A percentile compares a stretch with the other conserved stretches of the same genome.
These are phyloP conservation scores for Atherinosoma microstoma DNA, from an alignment of 2,797 vertebrate genomes.

Conservation along the genomic window DNA sequence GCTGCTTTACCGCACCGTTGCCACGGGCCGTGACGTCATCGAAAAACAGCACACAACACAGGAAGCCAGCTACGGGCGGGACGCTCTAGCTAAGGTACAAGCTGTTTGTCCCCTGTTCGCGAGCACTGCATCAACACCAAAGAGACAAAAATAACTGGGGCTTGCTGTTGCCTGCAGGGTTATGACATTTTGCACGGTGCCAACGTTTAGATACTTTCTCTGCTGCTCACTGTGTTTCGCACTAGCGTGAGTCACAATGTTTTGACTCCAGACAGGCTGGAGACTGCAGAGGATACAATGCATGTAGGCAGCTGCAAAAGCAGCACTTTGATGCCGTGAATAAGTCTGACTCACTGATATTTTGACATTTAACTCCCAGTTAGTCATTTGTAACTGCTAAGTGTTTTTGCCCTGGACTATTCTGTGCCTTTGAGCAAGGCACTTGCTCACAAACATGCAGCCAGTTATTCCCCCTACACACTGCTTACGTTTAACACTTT, in stretches of 20 bases:
- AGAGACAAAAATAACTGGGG: not conserved
- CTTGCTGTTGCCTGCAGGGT: not conserved
- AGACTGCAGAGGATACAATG: slow-evolving; percentile 26
- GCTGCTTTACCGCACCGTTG: slow-evolving; percentile 94
- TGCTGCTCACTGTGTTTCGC: slow-evolving; percentile 29
- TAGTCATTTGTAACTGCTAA: slow-evolving; percentile 9
- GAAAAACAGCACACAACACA: slow-evolving; percentile 96
- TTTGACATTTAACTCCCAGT: slow-evolving; percentile 38
- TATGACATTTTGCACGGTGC: slow-evolving; percentile 24
- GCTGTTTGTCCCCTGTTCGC: not conserved
- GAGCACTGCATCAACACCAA: not conserved
- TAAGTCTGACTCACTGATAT: slow-evolving; percentile 46
- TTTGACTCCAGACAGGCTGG: slow-evolving; percentile 43
- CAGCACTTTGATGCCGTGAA: slow-evolving; percentile 23
- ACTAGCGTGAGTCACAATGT: slow-evolving; percentile 57
- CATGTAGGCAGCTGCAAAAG: slow-evolving; percentile 26
- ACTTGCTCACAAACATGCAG: not conserved
- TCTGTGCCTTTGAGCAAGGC: slow-evolving; percentile 22
- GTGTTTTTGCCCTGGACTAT: not conserved
- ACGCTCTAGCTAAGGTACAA: slow-evolving; percentile 94
- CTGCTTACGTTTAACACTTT: not conserved
- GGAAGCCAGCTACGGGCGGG: slow-evolving; percentile 94
- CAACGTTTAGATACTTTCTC: slow-evolving; percentile 17
- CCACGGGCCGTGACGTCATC: slow-evolving; percentile 94
- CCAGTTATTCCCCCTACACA: not conserved